Evolutionary conservation across 2,797 vertebrate genomes (phyloP).

Genomic region (Ispidina lecontei): DNA sequence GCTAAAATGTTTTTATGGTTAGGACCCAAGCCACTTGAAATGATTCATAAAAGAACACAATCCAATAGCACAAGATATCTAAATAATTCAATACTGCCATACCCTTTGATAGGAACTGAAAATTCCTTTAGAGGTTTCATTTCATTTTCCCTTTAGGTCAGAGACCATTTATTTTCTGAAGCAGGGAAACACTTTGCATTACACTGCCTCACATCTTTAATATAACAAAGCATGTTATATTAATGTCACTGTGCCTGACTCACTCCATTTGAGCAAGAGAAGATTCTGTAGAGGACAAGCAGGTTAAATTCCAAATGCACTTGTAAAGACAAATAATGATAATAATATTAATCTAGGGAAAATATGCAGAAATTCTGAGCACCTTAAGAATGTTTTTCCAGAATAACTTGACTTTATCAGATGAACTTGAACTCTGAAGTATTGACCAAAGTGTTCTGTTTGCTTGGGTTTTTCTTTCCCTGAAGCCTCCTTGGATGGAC

Average conservation of each 20-base stretch:
- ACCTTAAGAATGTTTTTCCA: not conserved
- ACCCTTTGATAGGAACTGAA: constrained; percentile 27
- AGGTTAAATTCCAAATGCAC: not conserved
- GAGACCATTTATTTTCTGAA: constrained; percentile 53
- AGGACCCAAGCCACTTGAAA: not conserved
- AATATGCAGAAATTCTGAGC: not conserved
- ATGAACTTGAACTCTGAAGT: not conserved
- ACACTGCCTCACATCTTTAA: not conserved
- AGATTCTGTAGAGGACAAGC: not conserved
- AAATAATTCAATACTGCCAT: constrained; percentile 20
- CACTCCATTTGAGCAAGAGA: not conserved
- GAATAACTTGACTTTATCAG: not conserved
- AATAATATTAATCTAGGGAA: not conserved
- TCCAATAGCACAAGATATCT: not conserved
- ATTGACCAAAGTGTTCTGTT: not conserved
- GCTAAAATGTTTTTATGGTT: not conserved
- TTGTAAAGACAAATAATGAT: not conserved
- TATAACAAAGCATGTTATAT: not conserved
- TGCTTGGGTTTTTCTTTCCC: not conserved
- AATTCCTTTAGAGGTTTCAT: constrained; percentile 26
- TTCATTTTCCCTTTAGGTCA: constrained; percentile 52
- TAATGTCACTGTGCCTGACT: not conserved
- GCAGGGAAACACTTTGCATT: not conserved
- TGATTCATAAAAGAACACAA: not conserved
- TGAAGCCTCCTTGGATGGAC: not conserved